phyloP scores from a whole-genome alignment of 2,113 vertebrate species.

The Zosterops hypoxanthus region DNA sequence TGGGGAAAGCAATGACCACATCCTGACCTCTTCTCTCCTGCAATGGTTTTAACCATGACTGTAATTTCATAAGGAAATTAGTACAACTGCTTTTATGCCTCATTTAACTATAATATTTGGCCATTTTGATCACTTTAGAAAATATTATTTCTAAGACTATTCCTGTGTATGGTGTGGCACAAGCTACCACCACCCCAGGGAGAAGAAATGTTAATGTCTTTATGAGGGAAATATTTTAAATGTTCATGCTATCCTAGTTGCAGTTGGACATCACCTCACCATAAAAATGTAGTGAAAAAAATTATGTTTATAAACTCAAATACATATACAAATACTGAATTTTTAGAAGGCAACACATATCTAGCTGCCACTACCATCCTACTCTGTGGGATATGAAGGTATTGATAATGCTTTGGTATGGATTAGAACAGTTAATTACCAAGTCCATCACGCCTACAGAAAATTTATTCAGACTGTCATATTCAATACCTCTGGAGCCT shows the following conservation, averaged over 20 bases:
- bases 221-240: background rate
- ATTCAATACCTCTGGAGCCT: background rate
- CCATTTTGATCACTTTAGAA: background rate
- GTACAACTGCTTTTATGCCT: background rate
- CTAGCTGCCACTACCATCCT: background rate
- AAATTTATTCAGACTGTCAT: background rate
- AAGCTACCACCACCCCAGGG: background rate
- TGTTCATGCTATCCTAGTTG: background rate
- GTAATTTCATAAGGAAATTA: background rate
- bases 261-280: background rate
- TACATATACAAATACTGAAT: background rate
- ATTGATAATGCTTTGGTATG: background rate
- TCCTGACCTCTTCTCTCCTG: background rate
- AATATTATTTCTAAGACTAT: background rate
- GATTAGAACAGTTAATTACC: constrained; percentile 35
- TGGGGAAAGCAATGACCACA: background rate
- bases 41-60: background rate
- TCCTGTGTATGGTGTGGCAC: background rate
- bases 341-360: background rate
- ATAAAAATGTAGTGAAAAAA: background rate
- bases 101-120: background rate
- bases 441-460: background rate
- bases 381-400: background rate
- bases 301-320: background rate
- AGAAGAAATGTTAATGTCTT: background rate